phyloP scores from a whole-genome alignment of 2,113 vertebrate species.

The Brachyhypopomus occidentalis region DNA sequence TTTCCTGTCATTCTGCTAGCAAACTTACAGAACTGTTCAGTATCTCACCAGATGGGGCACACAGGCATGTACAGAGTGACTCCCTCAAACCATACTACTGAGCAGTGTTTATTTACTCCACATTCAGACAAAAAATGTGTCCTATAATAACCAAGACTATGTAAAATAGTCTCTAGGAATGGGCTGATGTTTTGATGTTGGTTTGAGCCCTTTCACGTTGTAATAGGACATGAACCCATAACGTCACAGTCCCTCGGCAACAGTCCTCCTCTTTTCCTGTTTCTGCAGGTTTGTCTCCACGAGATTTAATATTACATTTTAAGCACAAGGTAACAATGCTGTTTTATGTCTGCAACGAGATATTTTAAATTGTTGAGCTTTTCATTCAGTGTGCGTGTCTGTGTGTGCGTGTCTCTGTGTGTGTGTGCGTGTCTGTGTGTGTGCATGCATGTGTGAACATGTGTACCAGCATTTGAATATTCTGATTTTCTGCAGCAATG shows the following conservation, averaged over 20 bases:
- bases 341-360: not conserved
- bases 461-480: not conserved
- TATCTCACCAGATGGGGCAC: too few relatives aligned
- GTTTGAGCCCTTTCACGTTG: not conserved
- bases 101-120: too few relatives aligned
- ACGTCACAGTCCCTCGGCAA: not conserved
- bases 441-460: not conserved
- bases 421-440: not conserved
- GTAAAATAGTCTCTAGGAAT: too few relatives aligned
- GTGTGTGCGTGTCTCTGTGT: not conserved
- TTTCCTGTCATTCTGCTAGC: too few relatives aligned
- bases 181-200: too few relatives aligned
- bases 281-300: constrained; percentile 86
- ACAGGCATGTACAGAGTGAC: too few relatives aligned
- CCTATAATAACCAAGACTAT: too few relatives aligned
- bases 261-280: not conserved
- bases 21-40: too few relatives aligned
- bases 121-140: too few relatives aligned
- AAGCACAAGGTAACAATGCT: constrained; percentile 86
- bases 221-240: not conserved
- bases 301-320: constrained; percentile 96
- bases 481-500: not conserved
- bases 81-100: too few relatives aligned
- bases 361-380: too few relatives aligned
- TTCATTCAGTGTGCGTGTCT: too few relatives aligned